Evolutionary conservation across 2,888 invertebrate species (phyloP), one percentile per base, ranked within the genome.

Genomic region (Lydus trimaculatus): DNA sequence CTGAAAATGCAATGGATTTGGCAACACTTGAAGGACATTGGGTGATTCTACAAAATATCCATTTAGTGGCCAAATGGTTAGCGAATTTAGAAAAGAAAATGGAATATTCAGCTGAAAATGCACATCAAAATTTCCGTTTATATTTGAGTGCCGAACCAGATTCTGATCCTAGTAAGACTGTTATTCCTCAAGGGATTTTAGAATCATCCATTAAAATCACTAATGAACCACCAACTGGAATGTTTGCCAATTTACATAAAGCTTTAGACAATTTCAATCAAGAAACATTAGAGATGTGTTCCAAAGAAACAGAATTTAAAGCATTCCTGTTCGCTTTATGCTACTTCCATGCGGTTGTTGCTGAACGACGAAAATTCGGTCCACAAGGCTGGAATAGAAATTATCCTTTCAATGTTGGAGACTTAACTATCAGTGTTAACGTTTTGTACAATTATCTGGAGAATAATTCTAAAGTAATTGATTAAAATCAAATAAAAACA

Each of bases 191-290:
- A 87, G 97, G 97, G 23, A 94, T 98, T 77, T 85, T 98, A 33
- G 97, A 98, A 83, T 94, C 96, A 0, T 93, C 96, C 0, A 96
- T 98, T 80, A 98, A 98, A 87, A 97, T 98, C 68, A 97, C 97
- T 2, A 98, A 97, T 79, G 97, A 98, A 84, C 97, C 97, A 0
- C 97, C 98, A 0, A 95, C 94, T 9, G 97, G 98, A 33, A 97
- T 98, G 94, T 90, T 91, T 86, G 96, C 97, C 1, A 98, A 98
- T 85, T 88, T 98, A 39, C 97, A 97, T 84, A 97, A 97, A 87
- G 92, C 97, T 1, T 84, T 98, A 71, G 95, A 95, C 81, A 96
- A 95, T 87, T 98, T 97, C 86, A 94, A 87, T 80, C 97, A 97
- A 85, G 96, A 96, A 84, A 96, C 94, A 0, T 85, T 97, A 64